Evolutionary conservation across 2,113 vertebrate species (phyloP).

Genomic region (Amphilophus citrinellus): DNA sequence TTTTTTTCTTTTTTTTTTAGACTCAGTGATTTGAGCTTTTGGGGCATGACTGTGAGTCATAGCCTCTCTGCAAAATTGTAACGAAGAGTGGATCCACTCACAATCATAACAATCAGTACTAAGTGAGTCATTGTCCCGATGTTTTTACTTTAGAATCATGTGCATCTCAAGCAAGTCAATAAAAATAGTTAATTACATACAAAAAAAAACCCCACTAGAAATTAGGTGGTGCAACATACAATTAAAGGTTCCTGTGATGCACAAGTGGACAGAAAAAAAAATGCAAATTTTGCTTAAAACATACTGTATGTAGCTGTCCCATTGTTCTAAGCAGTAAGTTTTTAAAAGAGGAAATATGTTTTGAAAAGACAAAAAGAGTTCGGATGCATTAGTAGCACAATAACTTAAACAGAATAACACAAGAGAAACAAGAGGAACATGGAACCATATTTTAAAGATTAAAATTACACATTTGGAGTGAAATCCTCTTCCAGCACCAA

Average conservation of each 20-base stretch:
- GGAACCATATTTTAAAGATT: background rate
- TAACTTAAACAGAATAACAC: background rate
- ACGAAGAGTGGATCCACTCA: slow-evolving; percentile 26
- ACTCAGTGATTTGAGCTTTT: slow-evolving; percentile 36
- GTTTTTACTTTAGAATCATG: slow-evolving; percentile 37
- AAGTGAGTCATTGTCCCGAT: slow-evolving; percentile 37
- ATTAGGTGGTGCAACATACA: background rate
- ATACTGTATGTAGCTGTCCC: background rate
- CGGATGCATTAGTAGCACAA: background rate
- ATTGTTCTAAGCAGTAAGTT: background rate
- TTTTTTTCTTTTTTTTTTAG: background rate
- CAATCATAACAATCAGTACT: slow-evolving; percentile 24
- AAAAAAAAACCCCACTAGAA: background rate
- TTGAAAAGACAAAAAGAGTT: background rate
- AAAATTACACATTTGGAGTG: background rate
- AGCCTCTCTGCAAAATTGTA: slow-evolving; percentile 44
- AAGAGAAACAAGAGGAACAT: background rate
- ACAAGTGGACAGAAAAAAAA: background rate
- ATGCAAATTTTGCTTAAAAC: background rate
- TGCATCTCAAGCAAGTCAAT: slow-evolving; percentile 11
- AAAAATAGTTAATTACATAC: background rate
- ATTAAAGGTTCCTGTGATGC: background rate
- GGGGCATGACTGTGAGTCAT: slow-evolving; percentile 61
- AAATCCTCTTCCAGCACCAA: background rate
- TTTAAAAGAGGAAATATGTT: background rate